Base-by-base conservation (phyloP, 64 coral and sea anemone genomes). In the Montipora efflorescens region DNA sequence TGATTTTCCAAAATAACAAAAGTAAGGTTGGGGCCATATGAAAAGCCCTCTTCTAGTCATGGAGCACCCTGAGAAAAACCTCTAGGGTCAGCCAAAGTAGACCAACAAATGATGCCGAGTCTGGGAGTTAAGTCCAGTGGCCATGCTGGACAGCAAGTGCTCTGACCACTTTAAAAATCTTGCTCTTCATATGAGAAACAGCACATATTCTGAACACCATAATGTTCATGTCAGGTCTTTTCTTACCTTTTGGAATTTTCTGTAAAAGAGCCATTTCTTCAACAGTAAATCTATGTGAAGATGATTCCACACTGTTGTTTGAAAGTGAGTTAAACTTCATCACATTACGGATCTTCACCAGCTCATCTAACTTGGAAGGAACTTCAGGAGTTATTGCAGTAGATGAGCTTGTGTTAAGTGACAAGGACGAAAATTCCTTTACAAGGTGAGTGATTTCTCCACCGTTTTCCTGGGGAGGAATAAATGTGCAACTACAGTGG, bases 201-300 rank as follows among this genome's bases (percentile, higher is more conserved):
- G 11, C 6, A 57, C 7, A 57, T 36, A 57, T 57, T 11, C 53
- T 57, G 11, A 11, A 11, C 53, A 11, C 53, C 6, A 57, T 8
- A 8, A 7, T 8, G 4, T 5, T 71, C 21, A 19, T 71, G 20
- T 21, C 4, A 11, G 6, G 11, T 11, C 6, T 57, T 57, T 57
- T 57, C 53, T 7, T 70, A 85, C 82, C 82, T 85, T 70, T 85
- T 69, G 82, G 82, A n/a, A 85, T 85, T 7, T 85, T 70, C 62
- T 85, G 62, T 47, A 85, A 64, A 85, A 85, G 82, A 48, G 82
- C 62, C 66, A 48, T 48, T 85, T 85, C 82, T 48, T 85, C 61
- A 20, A 16, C 23, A 18, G 59, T 45, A 67, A 83, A 83, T 83
- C 15, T 14, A 66, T 67, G 15, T 14, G 23, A 66, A 5, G 59